Base-by-base conservation (phyloP, 1,140 invertebrate species). In the Cydia fagiglandana region DNA sequence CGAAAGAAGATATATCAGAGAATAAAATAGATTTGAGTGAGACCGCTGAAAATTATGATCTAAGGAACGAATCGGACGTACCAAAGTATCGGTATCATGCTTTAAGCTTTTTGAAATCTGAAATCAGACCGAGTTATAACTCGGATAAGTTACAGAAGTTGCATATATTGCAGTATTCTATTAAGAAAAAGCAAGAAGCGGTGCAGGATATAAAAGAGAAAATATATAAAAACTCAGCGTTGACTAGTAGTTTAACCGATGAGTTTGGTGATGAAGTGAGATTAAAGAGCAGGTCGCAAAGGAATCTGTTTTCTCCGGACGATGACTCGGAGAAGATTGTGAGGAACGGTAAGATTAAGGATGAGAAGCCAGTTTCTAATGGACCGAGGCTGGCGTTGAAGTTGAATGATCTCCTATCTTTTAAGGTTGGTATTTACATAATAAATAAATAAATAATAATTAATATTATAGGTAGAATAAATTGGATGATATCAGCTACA, bases 61-160 rank as follows among this genome's bases (percentile, higher is more conserved):
- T 93, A 17, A 81, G 91, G 41, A 91, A 89, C 50, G 88, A 91
- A 79, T 76, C 83, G 0, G 89, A 88, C 20, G 84, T 86, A 24
- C 89, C 89, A 1, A 93, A 91, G 77, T 91, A 87, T 77, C 78
- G 91, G 64, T 93, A 91, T 78, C 74, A 91, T 74, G 86, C 88
- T 15, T 73, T 93, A 2, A 94, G 91, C 80, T 94, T 93, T 76
- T 80, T 93, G 1, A 93, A 93, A 80, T 93, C 91, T 1, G 96
- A 97, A 84, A 94, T 97, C 61, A 94, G 95, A 70, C 94, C 94
- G 1, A 97, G 96, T 85, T 98, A 97, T 84, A 96, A 95, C 20
- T 94, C 97, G 10, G 95, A 94, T 20, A 96, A 96, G 79, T 88
- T 98, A 6, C 94, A 92, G 70, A 92, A 87, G 56, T 75, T 93